Conservation (phyloP, 2,113 vertebrate genomes). For the Prunella fulvescens region DNA sequence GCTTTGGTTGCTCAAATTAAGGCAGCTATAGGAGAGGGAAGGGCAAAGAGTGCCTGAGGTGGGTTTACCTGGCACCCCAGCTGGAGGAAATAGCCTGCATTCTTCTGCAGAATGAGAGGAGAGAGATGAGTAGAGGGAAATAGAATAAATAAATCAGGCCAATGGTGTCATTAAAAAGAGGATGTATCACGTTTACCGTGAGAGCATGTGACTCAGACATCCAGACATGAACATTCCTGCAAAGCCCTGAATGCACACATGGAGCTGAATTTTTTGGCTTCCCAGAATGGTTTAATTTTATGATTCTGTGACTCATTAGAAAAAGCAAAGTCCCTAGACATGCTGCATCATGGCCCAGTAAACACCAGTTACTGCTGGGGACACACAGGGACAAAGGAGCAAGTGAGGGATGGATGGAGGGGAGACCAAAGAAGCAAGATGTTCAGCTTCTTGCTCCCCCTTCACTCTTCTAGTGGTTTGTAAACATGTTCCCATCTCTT, state of each 20-base stretch:
- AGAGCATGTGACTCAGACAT: slow-evolving; percentile 11
- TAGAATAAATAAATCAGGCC: slow-evolving; percentile 25
- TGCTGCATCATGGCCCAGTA: neutral
- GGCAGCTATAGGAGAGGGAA: neutral
- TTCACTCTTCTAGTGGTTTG: neutral
- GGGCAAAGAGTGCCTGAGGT: slow-evolving; percentile 8
- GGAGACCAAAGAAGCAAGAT: neutral
- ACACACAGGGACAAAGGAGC: neutral
- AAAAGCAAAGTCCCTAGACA: slow-evolving; percentile 40
- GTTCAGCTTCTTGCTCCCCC: neutral
- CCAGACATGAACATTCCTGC: slow-evolving; percentile 67
- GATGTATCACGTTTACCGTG: slow-evolving; percentile 8
- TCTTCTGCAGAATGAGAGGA: slow-evolving; percentile 3
- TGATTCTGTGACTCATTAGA: slow-evolving; percentile 67
- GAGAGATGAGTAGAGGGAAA: slow-evolving; percentile 35
- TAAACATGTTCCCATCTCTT: neutral
- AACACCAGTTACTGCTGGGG: neutral
- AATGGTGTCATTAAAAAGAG: slow-evolving; percentile 28
- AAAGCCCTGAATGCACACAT: slow-evolving; percentile 63
- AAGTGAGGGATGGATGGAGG: neutral
- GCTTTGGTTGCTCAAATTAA: slow-evolving; percentile 1
- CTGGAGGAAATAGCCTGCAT: slow-evolving; percentile 10
- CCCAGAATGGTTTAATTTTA: slow-evolving; percentile 71
- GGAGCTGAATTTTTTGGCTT: slow-evolving; percentile 58
- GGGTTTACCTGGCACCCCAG: slow-evolving; percentile 20